Base-by-base conservation (phyloP, 2,113 vertebrate genomes). In the Proterorhinus semilunaris region DNA sequence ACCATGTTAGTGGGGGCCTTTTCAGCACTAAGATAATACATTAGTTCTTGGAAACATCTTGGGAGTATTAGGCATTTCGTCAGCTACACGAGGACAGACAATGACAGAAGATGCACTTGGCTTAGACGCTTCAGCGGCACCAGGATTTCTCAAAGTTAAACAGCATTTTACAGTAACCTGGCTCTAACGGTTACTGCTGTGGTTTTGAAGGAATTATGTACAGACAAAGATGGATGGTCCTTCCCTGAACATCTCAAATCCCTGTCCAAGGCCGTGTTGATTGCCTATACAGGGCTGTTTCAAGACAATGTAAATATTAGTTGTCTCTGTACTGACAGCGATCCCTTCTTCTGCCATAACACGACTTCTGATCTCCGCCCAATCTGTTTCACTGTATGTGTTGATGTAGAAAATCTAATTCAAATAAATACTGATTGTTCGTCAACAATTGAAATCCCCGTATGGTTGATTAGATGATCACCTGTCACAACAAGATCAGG, bases 11-110 rank as follows among this genome's bases (percentile, higher is more conserved):
- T 9, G 61, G 12, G 45, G 46, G 42, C 46, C 59, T 52, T 58
- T 68, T 78, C 72, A 78, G 55, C 71, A 66, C 62, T 11, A 65
- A 62, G 78, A 80, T 65, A 72, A 80, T 80, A 58, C 64, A 72
- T 75, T 74, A 62, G 61, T 65, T 83, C 73, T 73, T 80, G 66
- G 65, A 83, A 82, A 76, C 8, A 53, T 74, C 16, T 66, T 68
- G 63, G 46, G 52, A 70, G 67, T 58, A 72, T 62, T 75, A 55
- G 48, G 7, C 8, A 78, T 36, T 68, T 59, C 53, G 47, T 62
- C 4, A 42, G 43, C 65, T 27, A 7, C 44, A 53, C 27, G 75
- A 68, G 44, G 66, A 75, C 69, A 57, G 72, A 73, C 62, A 72
- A 79, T 71, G 79, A 83, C 73, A 65, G 58, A n/a, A 68, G 54